Conservation (phyloP, 2,888 invertebrate species). For the Lasioglossum zephyrum region DNA sequence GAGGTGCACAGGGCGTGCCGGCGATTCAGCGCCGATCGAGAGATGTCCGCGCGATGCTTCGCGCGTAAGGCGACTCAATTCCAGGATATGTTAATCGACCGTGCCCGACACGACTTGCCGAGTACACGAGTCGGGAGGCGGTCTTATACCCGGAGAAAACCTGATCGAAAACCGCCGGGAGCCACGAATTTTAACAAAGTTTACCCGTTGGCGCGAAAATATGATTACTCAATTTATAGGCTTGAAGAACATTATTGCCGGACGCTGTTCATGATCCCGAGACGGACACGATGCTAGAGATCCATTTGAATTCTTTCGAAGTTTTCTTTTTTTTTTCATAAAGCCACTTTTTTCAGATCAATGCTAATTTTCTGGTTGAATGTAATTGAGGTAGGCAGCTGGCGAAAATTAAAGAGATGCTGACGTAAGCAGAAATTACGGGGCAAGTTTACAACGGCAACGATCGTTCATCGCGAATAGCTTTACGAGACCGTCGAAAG, state of each 20-base stretch:
- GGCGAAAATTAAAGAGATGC: background rate
- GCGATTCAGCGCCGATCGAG: slow-evolving; percentile 10
- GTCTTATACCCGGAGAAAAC: background rate
- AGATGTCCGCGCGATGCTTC: background rate
- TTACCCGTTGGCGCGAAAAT: background rate
- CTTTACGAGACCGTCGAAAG: background rate
- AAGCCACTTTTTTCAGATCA: background rate
- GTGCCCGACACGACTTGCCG: background rate
- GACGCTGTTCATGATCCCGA: background rate
- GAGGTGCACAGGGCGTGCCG: slow-evolving; percentile 33
- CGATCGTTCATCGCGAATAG: background rate
- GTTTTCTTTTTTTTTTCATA: background rate
- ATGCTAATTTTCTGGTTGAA: background rate
- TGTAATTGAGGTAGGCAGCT: no score
- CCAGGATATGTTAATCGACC: slow-evolving; percentile 2
- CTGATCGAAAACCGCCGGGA: background rate
- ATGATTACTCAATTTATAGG: background rate
- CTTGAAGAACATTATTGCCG: background rate
- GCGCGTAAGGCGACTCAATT: slow-evolving; percentile 37
- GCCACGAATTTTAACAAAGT: background rate
- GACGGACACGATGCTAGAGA: background rate
- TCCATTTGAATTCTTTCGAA: background rate
- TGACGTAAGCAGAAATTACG: no score
- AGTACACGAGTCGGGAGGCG: background rate
- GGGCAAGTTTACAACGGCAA: background rate